phyloP scores from a whole-genome alignment of 1,140 invertebrate genomes.

The Heterodera carotae region DNA sequence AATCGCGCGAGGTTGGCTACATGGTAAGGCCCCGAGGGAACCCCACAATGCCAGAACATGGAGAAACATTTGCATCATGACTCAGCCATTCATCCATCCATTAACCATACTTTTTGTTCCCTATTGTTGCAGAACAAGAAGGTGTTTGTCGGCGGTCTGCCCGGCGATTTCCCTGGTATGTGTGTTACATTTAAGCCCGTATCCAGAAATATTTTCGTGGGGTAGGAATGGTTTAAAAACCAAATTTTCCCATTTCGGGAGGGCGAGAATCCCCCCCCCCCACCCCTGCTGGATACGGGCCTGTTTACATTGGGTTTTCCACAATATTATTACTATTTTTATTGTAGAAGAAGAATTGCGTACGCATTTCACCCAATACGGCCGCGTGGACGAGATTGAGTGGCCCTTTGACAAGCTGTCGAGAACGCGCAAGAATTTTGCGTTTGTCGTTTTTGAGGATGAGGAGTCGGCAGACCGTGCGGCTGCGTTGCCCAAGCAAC shows the following conservation, averaged over 20 bases:
- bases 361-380: slow-evolving; percentile 60
- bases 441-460: slow-evolving; percentile 65
- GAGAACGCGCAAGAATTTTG: slow-evolving; percentile 62
- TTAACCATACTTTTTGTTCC: background rate
- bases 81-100: background rate
- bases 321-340: too few relatives aligned
- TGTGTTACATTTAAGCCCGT: too few relatives aligned
- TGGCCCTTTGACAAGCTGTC: slow-evolving; percentile 62
- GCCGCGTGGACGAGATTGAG: slow-evolving; percentile 50
- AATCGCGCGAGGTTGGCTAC: slow-evolving; percentile 55
- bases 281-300: too few relatives aligned
- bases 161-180: slow-evolving; percentile 56
- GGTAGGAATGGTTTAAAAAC: too few relatives aligned
- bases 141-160: slow-evolving; percentile 64
- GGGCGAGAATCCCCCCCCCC: too few relatives aligned
- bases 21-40: too few relatives aligned
- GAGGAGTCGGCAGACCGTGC: slow-evolving; percentile 62
- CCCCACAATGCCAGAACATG: too few relatives aligned
- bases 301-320: too few relatives aligned
- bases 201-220: too few relatives aligned
- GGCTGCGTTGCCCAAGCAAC: slow-evolving; percentile 55
- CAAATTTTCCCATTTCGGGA: too few relatives aligned
- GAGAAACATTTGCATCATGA: background rate
- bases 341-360: slow-evolving; percentile 59
- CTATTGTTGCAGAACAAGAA: slow-evolving; percentile 58